Evolutionary conservation across 2,888 invertebrate species (phyloP), one percentile per base, ranked within the genome.

Genomic region (Choristoneura rosaceana): DNA sequence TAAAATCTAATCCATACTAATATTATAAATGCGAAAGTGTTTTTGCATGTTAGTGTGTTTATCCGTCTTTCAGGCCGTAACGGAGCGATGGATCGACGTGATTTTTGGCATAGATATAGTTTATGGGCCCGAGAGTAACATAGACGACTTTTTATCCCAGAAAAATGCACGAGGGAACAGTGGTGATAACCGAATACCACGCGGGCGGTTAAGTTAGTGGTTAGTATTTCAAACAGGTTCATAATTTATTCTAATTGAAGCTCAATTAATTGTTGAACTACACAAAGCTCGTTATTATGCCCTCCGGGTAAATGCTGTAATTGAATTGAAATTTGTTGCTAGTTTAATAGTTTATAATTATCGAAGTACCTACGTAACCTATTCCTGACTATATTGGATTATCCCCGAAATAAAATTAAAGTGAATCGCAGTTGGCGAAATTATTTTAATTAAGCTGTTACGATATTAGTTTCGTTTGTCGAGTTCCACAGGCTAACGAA

Each of bases 301-400:
- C 33, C 45, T 45, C 62, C 3, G 17, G 60, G 14, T 14, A 50
- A 50, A 50, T 15, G 15, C 33, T 61, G 47, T 52, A 65, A 65
- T 65, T 4, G 59, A 50, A 33, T 65, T 66, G 33, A 41, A 43
- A 43, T 70, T 65, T 25, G 67, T 62, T 66, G 34, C 9, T 55
- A 55, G 55, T 60, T 63, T 34, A 67, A 55, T 15, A 50, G 61
- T 71, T 62, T 55, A 34, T 55, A 41, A 67, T 52, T 67, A 43
- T 61, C 45, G 15, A 67, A 70, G 58, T 47, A 38, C 33, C 43
- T 4, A 14, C 7, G 4, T 38, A 25, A 15, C 34, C 25, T 9
- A 47, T 10, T 41, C n/a, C 45, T n/a, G 15, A 45, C 15, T 34
- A 25, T 47, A 63, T 47, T 25, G n/a, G 33, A 3, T 38, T 41